Base-by-base conservation (phyloP, 2,797 vertebrate species). In the Philypnodon macrostomus region DNA sequence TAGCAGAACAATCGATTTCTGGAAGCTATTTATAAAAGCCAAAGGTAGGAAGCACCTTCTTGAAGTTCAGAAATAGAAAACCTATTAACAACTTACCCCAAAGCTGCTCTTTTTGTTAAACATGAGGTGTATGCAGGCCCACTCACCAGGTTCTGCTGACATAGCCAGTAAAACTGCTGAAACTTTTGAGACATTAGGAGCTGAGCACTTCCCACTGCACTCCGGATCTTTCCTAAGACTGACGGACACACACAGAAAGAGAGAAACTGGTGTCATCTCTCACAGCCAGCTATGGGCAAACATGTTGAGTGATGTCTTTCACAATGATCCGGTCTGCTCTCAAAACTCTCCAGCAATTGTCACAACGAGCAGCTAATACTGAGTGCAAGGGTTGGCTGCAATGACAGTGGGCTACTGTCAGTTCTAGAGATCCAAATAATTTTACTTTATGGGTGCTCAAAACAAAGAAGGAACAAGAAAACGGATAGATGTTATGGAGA, bases 111-210 rank as follows among this genome's bases (percentile, higher is more conserved):
- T 47, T 24, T 21, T 30, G 18, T 34, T 11, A 24, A 45, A 53
- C 40, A 26, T 68, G 3, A 50, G 42, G 48, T 39, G n/a, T 36
- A 49, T 26, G 42, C 13, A 36, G 30, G 41, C 52, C 24, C 27
- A 92, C 95, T 92, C 88, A 99, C 96, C 95, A 97, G 88, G 83
- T 98, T 99, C 90, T 99, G 96, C 76, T 98, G 95, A 91, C 96
- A 99, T 42, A 99, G 91, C 96, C 96, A 98, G 79, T 98, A 98
- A 87, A 98, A 98, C 79, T 99, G 96, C 88, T 99, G 96, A 88
- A 98, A 99, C 84, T 98, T 99, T 90, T 99, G 96, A 68, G 96
- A 98, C 96, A 99, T 97, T 34, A 97, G 91, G 39, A 97, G 91
- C 87, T 97, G 95, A 49, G 95, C 95, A 3, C 95, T 97, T 77